These are phyloP conservation scores for Cherax quadricarinatus DNA, from an alignment of 1,140 invertebrate genomes.

Conservation along the genomic window DNA sequence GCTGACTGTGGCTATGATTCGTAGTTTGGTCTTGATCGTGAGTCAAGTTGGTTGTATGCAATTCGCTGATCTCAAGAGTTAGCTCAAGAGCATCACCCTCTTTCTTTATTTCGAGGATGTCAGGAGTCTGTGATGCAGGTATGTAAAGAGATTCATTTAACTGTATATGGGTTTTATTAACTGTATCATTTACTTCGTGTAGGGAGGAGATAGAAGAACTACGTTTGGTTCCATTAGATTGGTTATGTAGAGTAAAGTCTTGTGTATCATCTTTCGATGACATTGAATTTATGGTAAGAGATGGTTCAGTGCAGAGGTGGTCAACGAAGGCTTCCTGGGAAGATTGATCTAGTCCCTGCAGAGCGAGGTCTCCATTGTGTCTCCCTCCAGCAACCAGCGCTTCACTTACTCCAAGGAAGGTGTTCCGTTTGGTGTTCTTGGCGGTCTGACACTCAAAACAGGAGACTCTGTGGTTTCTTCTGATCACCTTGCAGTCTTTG, in stretches of 20 bases:
- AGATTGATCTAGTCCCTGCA: background rate
- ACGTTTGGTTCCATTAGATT: background rate
- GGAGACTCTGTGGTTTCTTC: background rate
- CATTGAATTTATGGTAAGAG: background rate
- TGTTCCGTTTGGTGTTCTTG: constrained; percentile 46
- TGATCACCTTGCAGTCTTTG: background rate
- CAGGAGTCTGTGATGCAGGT: background rate
- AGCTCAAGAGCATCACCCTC: background rate
- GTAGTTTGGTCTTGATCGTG: background rate
- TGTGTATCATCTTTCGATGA: background rate
- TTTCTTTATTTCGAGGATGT: background rate
- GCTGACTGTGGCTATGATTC: background rate
- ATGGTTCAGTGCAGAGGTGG: constrained; percentile 18
- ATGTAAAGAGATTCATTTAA: too few relatives aligned
- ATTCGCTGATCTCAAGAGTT: background rate
- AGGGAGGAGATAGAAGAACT: background rate
- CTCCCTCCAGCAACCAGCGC: background rate
- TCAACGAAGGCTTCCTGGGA: constrained; percentile 26
- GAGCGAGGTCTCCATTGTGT: background rate
- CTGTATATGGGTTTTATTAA: too few relatives aligned
- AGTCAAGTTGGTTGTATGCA: background rate
- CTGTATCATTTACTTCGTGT: background rate
- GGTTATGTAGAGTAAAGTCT: background rate
- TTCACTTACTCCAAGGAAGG: background rate
- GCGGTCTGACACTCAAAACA: constrained; percentile 28